Evolutionary conservation across 2,113 vertebrate genomes (phyloP), one percentile per base, ranked within the genome.

Genomic region (Amazona vittata): DNA sequence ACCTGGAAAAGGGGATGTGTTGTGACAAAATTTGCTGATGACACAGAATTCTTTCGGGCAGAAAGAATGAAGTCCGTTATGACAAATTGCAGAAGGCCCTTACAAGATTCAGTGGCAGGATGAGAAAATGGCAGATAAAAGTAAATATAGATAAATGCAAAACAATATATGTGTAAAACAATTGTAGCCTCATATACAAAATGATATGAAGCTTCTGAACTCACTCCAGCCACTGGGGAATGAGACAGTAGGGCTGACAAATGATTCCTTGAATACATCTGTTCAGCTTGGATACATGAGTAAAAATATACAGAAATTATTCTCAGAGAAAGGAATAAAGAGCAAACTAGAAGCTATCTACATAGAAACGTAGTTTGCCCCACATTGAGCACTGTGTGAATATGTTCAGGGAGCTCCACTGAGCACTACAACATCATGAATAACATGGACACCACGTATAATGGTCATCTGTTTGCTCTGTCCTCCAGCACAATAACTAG

Each of bases 141-240:
- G 3, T 18, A 75, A 57, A 81, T 8, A 10, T 35, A 76, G 13
- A 17, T 35, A 60, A 26, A 60, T 2, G 0, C n/a, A 59, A 64
- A 83, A 39, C 3, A 33, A 49, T 1, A 0, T 18, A 18, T 0
- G 0, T 16, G 3, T 41, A 15, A 68, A 91, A 24, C 8, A 35
- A 20, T 59, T 79, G 9, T 20, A 25, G 5, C 24, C 63, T 86
- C 31, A 20, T 8, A 47, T 17, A n/a, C 2, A 76, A 73, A 83
- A 44, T 33, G 0, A 28, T 37, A 16, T 37, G 37, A 37, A 37
- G 6, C 39, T 24, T 21, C 31, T 76, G 52, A 92, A 46, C 15
- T 76, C 18, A 25, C 17, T 43, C 9, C 39, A 84, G 31, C 8
- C 22, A 7, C 19, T 33, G 19, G 7, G 28, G 29, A 90, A 33